Evolutionary conservation across 2,888 invertebrate species (phyloP).

Genomic region (Orthonevra nobilis): DNA sequence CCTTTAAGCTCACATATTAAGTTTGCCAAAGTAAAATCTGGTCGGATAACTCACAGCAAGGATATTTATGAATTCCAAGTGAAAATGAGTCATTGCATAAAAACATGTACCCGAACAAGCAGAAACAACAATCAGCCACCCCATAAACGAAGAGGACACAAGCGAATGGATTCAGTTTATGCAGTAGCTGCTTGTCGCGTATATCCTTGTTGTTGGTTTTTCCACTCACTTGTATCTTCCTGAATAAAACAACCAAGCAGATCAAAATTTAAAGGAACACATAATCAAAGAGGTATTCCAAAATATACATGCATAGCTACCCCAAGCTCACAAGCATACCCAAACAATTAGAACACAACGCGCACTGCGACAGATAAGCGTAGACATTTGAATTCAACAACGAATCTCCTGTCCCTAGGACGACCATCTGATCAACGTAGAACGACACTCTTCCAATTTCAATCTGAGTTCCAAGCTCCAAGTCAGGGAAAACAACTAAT

Average conservation of each 20-base stretch:
- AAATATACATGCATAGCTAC: background rate
- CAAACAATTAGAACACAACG: too few relatives aligned
- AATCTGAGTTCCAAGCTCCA: too few relatives aligned
- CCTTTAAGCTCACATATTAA: constrained; percentile 1
- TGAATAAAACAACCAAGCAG: constrained; percentile 37
- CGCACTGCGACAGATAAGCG: constrained; percentile 57
- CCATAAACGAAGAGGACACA: too few relatives aligned
- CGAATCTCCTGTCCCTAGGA: constrained; percentile 13
- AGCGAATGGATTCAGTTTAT: background rate
- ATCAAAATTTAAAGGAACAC: constrained; percentile 30
- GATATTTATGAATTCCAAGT: constrained; percentile 34
- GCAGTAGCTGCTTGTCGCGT: background rate
- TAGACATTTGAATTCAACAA: constrained; percentile 48
- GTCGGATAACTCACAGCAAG: constrained; percentile 14
- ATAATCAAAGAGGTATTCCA: too few relatives aligned
- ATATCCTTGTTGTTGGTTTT: constrained; percentile 19
- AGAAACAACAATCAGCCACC: too few relatives aligned
- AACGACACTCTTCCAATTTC: constrained; percentile 5
- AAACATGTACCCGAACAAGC: constrained; percentile 8
- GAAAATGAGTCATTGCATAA: constrained; percentile 17
- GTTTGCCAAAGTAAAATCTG: constrained; percentile 16
- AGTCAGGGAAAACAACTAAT: constrained; percentile 50
- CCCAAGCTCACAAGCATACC: too few relatives aligned
- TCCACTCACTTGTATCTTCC: constrained; percentile 19
- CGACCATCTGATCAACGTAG: background rate